A percentile compares a stretch with the other conserved stretches of the same genome.
Evolutionary conservation across 1,140 invertebrate species (phyloP).

Genomic region (Diachasma alloeum): DNA sequence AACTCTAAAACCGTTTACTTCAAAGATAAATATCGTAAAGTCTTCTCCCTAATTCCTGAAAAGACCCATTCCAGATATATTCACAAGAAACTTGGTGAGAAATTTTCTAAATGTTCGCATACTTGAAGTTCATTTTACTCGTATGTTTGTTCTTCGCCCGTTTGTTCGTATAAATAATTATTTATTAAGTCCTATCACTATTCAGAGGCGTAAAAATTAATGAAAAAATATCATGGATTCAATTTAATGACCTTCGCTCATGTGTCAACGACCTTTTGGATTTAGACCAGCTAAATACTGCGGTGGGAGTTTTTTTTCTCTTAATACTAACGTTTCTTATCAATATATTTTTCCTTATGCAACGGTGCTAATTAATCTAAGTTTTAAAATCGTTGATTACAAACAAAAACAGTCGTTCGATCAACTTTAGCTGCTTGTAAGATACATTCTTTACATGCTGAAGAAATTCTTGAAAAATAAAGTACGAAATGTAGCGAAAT

Average conservation of each 20-base stretch:
- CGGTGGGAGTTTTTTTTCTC: slow-evolving; percentile 31
- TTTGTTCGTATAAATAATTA: background rate
- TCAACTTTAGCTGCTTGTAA: too few relatives aligned
- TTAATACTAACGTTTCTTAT: background rate
- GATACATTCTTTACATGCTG: too few relatives aligned
- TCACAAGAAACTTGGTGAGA: too few relatives aligned
- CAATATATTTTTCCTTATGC: background rate
- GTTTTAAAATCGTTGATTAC: background rate
- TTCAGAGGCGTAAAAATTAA: background rate
- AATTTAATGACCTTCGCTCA: background rate
- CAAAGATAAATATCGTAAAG: too few relatives aligned
- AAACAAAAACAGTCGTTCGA: background rate
- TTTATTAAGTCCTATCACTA: background rate
- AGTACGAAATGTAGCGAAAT: too few relatives aligned
- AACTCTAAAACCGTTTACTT: too few relatives aligned
- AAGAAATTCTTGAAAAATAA: too few relatives aligned
- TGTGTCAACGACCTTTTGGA: slow-evolving; percentile 39
- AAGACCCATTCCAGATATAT: too few relatives aligned
- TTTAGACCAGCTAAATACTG: slow-evolving; percentile 55
- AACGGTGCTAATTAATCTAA: background rate
- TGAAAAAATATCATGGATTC: background rate
- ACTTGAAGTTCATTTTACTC: background rate
- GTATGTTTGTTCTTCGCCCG: background rate
- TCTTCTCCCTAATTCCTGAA: too few relatives aligned
- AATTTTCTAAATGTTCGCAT: too few relatives aligned